A percentile compares a stretch with the other conserved stretches of the same genome.
Evolutionary conservation across 2,888 invertebrate genomes (phyloP).

Genomic region (Poecilus cupreus): DNA sequence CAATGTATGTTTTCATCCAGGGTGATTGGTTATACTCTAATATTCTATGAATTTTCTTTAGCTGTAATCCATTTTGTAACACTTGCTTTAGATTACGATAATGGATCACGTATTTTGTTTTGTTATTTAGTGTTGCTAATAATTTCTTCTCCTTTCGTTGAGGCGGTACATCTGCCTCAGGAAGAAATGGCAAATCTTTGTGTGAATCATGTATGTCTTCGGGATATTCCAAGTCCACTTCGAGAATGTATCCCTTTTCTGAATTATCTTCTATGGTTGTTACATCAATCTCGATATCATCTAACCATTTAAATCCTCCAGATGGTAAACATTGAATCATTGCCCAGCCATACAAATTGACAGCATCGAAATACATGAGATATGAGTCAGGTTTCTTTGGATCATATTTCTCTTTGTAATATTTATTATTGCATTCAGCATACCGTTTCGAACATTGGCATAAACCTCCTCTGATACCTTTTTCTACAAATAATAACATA

Average conservation of each 20-base stretch:
- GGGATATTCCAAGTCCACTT: conserved; percentile 65
- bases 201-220: conserved; percentile 61
- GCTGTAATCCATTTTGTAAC: conserved; percentile 63
- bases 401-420: conserved; percentile 65
- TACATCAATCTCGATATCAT: background rate
- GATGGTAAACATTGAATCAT: conserved; percentile 65
- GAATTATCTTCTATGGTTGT: background rate
- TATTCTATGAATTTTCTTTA: conserved; percentile 67
- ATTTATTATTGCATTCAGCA: conserved; percentile 65
- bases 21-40: conserved; percentile 68
- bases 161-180: conserved; percentile 43
- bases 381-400: conserved; percentile 61
- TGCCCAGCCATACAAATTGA: conserved; percentile 64
- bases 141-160: conserved; percentile 59
- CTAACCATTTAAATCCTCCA: conserved; percentile 64
- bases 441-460: conserved; percentile 65
- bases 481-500: conserved; percentile 64
- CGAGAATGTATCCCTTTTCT: conserved; percentile 65
- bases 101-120: conserved; percentile 65
- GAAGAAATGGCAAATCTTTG: conserved; percentile 61
- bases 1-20: conserved; percentile 69
- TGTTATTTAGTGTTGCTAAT: conserved; percentile 59
- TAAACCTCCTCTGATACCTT: conserved; percentile 66
- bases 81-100: conserved; percentile 65
- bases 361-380: conserved; percentile 66